phyloP scores from a whole-genome alignment of 1,140 invertebrate species.

The Drosophila auraria region DNA sequence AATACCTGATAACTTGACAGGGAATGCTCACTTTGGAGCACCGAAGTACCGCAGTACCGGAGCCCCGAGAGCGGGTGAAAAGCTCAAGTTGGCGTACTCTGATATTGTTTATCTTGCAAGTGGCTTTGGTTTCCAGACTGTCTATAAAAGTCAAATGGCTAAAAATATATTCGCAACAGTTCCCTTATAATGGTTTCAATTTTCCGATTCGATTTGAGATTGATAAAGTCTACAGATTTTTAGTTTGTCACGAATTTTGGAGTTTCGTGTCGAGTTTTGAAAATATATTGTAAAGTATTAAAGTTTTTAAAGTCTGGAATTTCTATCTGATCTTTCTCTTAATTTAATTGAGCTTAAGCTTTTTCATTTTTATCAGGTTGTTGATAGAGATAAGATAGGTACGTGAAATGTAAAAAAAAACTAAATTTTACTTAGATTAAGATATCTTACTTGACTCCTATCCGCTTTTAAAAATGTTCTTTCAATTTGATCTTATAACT shows the following conservation, averaged over 20 bases:
- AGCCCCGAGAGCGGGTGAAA: neutral
- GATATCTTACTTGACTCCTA: neutral
- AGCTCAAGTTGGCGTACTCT: conserved; percentile 3
- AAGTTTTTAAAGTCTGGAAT: neutral
- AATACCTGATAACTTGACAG: conserved; percentile 33
- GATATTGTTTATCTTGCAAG: neutral
- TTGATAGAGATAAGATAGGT: conserved; percentile 15
- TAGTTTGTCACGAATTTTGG: too few species aligned
- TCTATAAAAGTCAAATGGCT: neutral
- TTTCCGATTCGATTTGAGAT: too few species aligned
- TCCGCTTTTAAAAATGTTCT: too few species aligned
- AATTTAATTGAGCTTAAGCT: neutral
- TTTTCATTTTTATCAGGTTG: conserved; percentile 2
- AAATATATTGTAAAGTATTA: neutral
- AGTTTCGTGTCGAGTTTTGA: neutral
- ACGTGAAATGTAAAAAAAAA: neutral
- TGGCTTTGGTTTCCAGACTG: neutral
- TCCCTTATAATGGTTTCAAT: too few species aligned
- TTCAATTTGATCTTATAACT: neutral
- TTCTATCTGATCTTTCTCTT: neutral
- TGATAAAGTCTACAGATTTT: too few species aligned
- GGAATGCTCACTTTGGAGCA: neutral
- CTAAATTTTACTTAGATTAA: neutral
- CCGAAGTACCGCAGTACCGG: neutral
- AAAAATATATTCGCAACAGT: neutral